Evolutionary conservation across 1,140 invertebrate species (phyloP).

Genomic region (Saxidomus purpurata): DNA sequence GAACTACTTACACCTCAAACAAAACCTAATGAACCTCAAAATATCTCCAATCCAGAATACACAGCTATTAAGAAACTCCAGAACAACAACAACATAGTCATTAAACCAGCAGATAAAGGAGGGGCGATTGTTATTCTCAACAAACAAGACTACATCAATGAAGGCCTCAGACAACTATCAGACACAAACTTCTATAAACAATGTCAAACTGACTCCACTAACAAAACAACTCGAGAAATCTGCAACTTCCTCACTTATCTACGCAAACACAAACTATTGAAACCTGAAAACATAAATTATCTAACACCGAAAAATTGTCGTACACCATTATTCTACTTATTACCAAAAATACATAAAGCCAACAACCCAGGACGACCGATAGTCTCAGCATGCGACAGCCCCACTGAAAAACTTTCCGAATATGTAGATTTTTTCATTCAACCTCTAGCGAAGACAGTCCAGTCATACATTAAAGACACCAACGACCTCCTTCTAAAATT

Average conservation of each 20-base stretch:
- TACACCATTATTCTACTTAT: background rate
- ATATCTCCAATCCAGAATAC: no score
- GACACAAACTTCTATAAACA: background rate
- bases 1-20: background rate
- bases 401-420: background rate
- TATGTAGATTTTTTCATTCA: background rate
- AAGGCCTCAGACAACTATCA: background rate
- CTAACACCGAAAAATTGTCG: background rate
- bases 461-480: background rate
- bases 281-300: background rate
- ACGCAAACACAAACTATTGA: background rate
- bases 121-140: background rate
- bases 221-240: background rate
- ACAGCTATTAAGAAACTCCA: no score
- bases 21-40: background rate
- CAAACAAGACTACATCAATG: background rate
- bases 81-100: no score
- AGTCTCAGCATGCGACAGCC: background rate
- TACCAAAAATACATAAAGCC: no score
- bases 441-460: background rate
- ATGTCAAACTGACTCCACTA: background rate
- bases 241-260: background rate
- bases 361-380: background rate
- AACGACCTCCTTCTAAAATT: background rate
- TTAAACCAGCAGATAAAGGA: background rate